These are phyloP conservation scores for Myoxocephalus aenaeus DNA, from an alignment of 2,797 vertebrate species.

Conservation along the genomic window DNA sequence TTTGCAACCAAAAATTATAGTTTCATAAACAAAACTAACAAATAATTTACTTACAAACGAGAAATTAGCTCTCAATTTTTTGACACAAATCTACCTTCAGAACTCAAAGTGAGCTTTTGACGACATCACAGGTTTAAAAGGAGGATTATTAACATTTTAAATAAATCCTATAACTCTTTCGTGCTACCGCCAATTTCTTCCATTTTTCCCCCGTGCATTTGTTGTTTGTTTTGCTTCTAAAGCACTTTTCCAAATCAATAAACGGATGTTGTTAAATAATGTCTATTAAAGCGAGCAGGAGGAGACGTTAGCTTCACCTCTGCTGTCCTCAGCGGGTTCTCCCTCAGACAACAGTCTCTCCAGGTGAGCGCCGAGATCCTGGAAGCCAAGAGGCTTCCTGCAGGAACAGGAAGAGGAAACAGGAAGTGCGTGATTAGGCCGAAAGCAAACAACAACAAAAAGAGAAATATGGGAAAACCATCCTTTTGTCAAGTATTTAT, in stretches of 20 bases:
- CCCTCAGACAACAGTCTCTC: constrained; percentile 88
- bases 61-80: no score
- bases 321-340: constrained; percentile 83
- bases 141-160: neutral
- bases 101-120: neutral
- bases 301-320: constrained; percentile 72
- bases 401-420: neutral
- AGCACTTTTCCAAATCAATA: neutral
- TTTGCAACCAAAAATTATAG: no score
- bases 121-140: neutral
- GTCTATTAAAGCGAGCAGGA: neutral
- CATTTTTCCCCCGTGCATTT: neutral
- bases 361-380: constrained; percentile 91
- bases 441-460: neutral
- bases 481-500: neutral
- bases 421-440: neutral
- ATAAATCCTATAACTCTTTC: no score
- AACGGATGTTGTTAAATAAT: neutral
- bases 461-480: neutral
- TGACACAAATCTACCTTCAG: no score
- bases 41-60: no score
- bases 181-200: no score
- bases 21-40: no score
- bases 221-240: neutral
- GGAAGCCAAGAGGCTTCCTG: constrained; percentile 94